Evolutionary conservation across 2,797 vertebrate species (phyloP), one percentile per base, ranked within the genome.

Genomic region (Pelodytes ibericus): DNA sequence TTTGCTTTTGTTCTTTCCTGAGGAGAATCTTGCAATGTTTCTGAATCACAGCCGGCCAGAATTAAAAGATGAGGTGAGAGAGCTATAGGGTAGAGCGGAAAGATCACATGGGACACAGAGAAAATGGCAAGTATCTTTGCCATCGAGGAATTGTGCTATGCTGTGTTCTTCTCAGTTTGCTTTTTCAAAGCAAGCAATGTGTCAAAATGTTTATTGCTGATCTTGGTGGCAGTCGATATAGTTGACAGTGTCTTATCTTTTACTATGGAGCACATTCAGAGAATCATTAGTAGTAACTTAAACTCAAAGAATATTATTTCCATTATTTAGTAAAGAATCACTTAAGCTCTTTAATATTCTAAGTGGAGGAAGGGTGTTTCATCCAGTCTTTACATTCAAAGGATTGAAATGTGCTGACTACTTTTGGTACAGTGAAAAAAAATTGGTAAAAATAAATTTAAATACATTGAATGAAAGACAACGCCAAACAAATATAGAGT

Each of bases 1-100:
- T 31, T 56, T 29, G 67, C 65, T 81, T 92, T 91, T 90, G 88
- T 91, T 90, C 86, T 89, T 81, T 75, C 82, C 70, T 82, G 26
- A 25, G 68, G 87, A 80, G 83, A 81, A 82, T 86, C 81, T 81
- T 53, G 68, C 79, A 68, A 74, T 84, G 74, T 83, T 69, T 81
- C 80, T 61, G 75, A 80, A 85, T 76, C 84, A 84, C 79, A 68
- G 51, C 83, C 71, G 75, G 76, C 77, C 63, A 76, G 77, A 80
- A 83, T 81, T 81, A 78, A 82, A 85, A 87, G 86, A 84, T 86
- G 77, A 83, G 76, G 80, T 71, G 69, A 75, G 69, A 25, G 80
- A 80, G 77, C 80, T 31, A 78, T 81, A 80, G 84, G 82, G 75
- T 41, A 78, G 76, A 9, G 85, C 81, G 87, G 85, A 86, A 86